Percentiles rank a stretch among this genome's conserved stretches.
Conservation (phyloP, 2,797 vertebrate species). For the Phylloscopus collybita region DNA sequence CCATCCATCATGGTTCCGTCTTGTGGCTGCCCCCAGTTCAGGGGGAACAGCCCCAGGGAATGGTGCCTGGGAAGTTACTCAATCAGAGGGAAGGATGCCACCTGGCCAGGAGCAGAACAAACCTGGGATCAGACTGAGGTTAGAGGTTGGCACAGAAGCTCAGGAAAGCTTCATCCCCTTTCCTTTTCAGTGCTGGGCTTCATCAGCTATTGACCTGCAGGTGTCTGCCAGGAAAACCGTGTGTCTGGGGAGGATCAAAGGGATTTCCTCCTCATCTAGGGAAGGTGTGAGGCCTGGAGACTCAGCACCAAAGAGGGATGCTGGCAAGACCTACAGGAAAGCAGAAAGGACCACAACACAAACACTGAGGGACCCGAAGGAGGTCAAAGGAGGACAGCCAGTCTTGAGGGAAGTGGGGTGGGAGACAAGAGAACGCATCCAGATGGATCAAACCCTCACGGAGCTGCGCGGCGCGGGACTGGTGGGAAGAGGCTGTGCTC, state of each 20-base stretch:
- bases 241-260: neutral
- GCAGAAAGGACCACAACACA: neutral
- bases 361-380: neutral
- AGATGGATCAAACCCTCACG: neutral
- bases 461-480: accelerated
- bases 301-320: neutral
- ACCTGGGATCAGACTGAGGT: neutral
- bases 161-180: neutral
- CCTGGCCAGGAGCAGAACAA: neutral
- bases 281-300: neutral
- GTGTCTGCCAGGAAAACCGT: accelerated
- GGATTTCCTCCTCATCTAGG: neutral
- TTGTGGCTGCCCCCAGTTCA: neutral
- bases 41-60: neutral
- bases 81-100: neutral
- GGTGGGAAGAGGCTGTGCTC: neutral
- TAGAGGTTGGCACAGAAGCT: neutral
- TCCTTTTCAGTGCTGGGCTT: neutral
- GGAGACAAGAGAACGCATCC: neutral
- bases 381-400: conserved; percentile 6
- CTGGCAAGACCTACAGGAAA: neutral
- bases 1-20: neutral
- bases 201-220: neutral
- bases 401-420: neutral
- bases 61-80: neutral